These are phyloP conservation scores for Progne subis DNA, from an alignment of 2,113 vertebrate genomes.

Conservation along the genomic window DNA sequence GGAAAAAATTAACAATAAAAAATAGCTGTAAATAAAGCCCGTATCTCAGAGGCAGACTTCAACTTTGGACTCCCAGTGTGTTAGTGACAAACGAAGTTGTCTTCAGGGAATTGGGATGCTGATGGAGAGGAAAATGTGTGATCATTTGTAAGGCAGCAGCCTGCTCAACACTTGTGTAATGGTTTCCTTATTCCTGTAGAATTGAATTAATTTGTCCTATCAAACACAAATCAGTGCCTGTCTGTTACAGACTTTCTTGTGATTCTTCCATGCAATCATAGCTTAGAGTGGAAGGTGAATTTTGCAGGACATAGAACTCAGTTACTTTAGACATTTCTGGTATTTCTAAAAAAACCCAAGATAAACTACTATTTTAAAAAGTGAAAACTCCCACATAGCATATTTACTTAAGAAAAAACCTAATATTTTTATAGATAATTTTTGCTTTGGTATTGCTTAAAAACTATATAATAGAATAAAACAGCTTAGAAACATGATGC, in stretches of 20 bases:
- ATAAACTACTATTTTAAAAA: not conserved
- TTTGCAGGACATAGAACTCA: not conserved
- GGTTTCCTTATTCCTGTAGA: not conserved
- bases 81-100: not conserved
- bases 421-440: not conserved
- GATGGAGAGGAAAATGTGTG: conserved; percentile 52
- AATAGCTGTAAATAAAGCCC: not conserved
- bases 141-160: conserved; percentile 12
- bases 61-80: not conserved
- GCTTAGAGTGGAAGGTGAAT: not conserved
- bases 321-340: not conserved
- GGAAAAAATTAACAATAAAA: not conserved
- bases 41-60: not conserved
- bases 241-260: not conserved
- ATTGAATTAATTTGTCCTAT: not conserved
- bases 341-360: not conserved
- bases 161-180: not conserved
- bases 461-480: not conserved
- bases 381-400: not conserved
- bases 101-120: conserved; percentile 52
- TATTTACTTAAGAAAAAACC: not conserved
- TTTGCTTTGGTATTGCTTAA: not conserved
- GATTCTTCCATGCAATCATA: not conserved
- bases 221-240: not conserved
- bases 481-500: not conserved